Conservation (phyloP, 2,797 vertebrate species). For the Crenuchus spilurus region DNA sequence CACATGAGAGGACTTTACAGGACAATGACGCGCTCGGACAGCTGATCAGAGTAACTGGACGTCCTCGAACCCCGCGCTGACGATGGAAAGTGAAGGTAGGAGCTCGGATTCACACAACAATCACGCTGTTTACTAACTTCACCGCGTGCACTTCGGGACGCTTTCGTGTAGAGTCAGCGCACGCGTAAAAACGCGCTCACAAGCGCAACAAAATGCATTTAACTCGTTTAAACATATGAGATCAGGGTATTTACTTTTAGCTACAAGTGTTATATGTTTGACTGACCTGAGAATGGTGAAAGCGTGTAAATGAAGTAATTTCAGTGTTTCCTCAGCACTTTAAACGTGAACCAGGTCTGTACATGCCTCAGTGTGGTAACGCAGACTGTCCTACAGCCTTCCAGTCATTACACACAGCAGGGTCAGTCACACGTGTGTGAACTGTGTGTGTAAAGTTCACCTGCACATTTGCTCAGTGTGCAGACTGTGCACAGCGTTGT, state of each 20-base stretch:
- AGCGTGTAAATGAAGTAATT: too few species aligned
- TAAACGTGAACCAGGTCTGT: too few species aligned
- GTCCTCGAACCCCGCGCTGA: conserved; percentile 29
- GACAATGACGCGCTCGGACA: neutral
- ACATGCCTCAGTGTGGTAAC: too few species aligned
- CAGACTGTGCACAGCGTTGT: neutral
- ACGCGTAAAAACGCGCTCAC: neutral
- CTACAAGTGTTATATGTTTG: too few species aligned
- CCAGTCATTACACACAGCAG: neutral
- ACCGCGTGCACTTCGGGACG: neutral
- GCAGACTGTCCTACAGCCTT: neutral
- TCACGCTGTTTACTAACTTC: neutral
- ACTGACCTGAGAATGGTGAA: too few species aligned
- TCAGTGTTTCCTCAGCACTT: too few species aligned
- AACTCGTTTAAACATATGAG: too few species aligned
- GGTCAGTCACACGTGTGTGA: neutral
- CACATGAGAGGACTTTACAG: neutral
- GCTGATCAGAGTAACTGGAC: conserved; percentile 31
- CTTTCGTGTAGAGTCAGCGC: neutral
- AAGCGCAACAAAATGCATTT: too few species aligned
- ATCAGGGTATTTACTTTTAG: too few species aligned
- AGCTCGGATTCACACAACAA: neutral
- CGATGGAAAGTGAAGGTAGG: conserved; percentile 52
- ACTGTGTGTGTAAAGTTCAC: neutral
- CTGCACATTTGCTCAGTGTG: neutral